Conservation (phyloP, 2,888 invertebrate species). For the Torymus aiolomorphi region DNA sequence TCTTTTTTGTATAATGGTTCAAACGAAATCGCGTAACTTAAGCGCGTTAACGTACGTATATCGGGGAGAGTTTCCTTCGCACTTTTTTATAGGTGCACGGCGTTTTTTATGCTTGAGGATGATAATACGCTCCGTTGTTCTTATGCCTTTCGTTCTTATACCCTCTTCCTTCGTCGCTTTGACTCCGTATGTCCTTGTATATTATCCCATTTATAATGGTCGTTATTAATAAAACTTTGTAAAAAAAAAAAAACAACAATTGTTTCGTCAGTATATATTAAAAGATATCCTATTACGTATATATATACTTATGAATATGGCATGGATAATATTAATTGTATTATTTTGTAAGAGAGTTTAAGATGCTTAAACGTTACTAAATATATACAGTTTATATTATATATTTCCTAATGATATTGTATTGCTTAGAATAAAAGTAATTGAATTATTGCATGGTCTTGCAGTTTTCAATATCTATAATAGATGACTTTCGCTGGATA, state of each 20-base stretch:
- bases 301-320: no score
- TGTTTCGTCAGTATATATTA: neutral
- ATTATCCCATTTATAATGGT: slow-evolving; percentile 47
- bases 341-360: no score
- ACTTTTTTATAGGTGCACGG: slow-evolving; percentile 42
- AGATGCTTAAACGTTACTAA: no score
- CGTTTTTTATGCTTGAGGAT: slow-evolving; percentile 3
- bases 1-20: neutral
- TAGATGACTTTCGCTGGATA: no score
- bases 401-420: no score
- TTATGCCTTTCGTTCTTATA: slow-evolving; percentile 31
- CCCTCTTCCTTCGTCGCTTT: neutral
- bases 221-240: slow-evolving; percentile 53
- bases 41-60: neutral
- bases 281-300: neutral
- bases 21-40: neutral
- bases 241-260: slow-evolving; percentile 12
- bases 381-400: no score
- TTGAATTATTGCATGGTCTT: no score
- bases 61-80: neutral
- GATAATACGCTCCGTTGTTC: neutral
- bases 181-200: slow-evolving; percentile 39
- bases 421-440: no score
- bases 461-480: no score
- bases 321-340: neutral